Evolutionary conservation across 2,888 invertebrate species (phyloP).

Genomic region (Oscheius sp.): DNA sequence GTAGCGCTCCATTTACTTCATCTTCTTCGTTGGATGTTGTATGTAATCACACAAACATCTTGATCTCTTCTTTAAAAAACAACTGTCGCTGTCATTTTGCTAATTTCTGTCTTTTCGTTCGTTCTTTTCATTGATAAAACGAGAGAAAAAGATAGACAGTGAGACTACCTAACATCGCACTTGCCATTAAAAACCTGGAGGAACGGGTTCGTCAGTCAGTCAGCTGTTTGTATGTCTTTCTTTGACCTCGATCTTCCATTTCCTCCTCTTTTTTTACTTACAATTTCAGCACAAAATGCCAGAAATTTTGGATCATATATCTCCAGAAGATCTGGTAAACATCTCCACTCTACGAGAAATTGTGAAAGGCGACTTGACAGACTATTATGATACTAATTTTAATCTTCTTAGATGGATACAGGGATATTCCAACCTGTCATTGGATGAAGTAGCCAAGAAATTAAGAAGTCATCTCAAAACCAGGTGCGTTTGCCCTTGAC

Average conservation of each 20-base stretch:
- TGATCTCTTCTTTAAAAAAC: no score
- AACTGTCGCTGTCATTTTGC: no score
- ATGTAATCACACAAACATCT: no score
- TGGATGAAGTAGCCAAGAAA: slow-evolving; percentile 63
- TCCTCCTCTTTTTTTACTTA: background rate
- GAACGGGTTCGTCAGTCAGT: no score
- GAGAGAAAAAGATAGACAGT: no score
- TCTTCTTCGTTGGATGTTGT: no score
- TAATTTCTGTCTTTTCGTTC: no score
- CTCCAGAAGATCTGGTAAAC: slow-evolving; percentile 22
- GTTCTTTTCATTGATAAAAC: no score
- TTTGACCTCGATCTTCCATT: background rate
- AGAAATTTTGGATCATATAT: slow-evolving; percentile 24
- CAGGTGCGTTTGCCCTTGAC: slow-evolving; percentile 31
- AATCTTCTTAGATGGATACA: slow-evolving; percentile 66
- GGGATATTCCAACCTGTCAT: slow-evolving; percentile 54
- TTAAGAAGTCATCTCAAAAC: slow-evolving; percentile 59
- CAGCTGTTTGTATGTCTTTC: no score
- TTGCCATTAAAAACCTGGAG: no score
- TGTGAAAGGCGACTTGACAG: slow-evolving; percentile 57
- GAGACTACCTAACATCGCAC: no score
- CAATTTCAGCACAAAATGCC: slow-evolving; percentile 19
- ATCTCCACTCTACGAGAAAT: slow-evolving; percentile 43
- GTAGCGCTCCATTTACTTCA: no score
- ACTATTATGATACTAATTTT: slow-evolving; percentile 67